These are phyloP conservation scores for Lepidocolaptes lacrymiger DNA, from an alignment of 2,797 vertebrate genomes.

Conservation along the genomic window DNA sequence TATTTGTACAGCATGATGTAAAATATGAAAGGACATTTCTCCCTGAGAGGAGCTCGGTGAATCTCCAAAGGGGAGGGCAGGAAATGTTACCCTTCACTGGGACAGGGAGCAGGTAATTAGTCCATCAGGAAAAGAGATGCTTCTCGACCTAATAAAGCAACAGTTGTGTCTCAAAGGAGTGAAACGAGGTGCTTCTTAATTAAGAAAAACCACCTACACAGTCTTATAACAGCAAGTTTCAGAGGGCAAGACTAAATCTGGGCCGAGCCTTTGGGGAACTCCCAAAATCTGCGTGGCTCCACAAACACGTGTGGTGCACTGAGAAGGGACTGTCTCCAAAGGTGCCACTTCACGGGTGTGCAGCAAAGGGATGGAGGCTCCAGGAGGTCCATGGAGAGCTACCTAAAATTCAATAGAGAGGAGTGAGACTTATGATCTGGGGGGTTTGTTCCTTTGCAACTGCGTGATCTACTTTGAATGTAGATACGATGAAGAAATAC, in stretches of 20 bases:
- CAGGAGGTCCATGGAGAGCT: neutral
- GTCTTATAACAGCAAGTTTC: neutral
- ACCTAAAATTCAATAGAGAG: accelerated
- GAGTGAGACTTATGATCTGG: accelerated
- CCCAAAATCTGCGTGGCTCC: neutral
- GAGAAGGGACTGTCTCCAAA: neutral
- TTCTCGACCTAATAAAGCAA: neutral
- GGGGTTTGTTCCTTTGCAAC: accelerated
- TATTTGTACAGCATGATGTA: neutral
- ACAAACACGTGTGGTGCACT: accelerated
- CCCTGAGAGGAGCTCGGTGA: neutral
- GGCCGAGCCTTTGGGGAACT: neutral
- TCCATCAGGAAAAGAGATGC: neutral
- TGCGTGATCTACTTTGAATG: neutral
- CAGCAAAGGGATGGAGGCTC: neutral
- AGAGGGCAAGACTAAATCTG: neutral
- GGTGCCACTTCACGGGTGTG: neutral
- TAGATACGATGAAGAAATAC: neutral
- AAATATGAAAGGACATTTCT: neutral
- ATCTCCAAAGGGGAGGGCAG: neutral
- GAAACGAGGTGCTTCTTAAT: neutral
- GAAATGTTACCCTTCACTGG: neutral
- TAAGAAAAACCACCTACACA: neutral
- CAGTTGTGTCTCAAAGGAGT: neutral
- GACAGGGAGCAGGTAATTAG: neutral